These are phyloP conservation scores for Ametastegia equiseti DNA, from an alignment of 2,888 invertebrate species.

Conservation along the genomic window DNA sequence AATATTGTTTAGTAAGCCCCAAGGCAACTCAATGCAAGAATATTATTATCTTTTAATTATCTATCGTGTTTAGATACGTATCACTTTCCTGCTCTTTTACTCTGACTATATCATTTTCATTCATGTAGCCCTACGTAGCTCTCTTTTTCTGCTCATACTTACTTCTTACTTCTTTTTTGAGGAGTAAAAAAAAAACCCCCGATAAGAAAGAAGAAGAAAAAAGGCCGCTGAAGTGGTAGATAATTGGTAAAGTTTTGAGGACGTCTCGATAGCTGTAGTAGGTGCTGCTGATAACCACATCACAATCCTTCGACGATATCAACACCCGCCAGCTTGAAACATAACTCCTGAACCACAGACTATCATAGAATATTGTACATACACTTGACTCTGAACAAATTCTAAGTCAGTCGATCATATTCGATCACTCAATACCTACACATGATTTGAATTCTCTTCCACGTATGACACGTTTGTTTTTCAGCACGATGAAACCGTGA, in stretches of 20 bases:
- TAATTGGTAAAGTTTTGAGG: slow-evolving; percentile 50
- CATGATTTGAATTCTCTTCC: not conserved
- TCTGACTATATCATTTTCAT: no score
- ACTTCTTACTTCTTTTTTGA: not conserved
- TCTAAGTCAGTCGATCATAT: slow-evolving; percentile 30
- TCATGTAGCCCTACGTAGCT: not conserved
- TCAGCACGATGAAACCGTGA: slow-evolving; percentile 11
- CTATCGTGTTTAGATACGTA: not conserved
- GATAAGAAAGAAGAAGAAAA: not conserved
- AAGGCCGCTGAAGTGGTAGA: not conserved
- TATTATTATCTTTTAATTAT: not conserved
- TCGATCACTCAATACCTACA: no score
- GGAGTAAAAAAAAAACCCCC: not conserved
- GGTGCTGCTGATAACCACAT: slow-evolving; percentile 59
- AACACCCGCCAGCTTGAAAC: slow-evolving; percentile 27
- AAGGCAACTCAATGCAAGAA: not conserved
- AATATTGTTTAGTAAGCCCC: not conserved
- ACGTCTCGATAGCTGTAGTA: slow-evolving; percentile 61
- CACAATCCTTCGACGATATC: slow-evolving; percentile 33
- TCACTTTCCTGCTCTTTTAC: not conserved
- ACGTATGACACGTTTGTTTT: slow-evolving; percentile 7
- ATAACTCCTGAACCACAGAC: slow-evolving; percentile 5
- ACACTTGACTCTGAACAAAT: slow-evolving; percentile 40
- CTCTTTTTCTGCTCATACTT: slow-evolving; percentile 20
- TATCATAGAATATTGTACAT: slow-evolving; percentile 42